These are phyloP conservation scores for Amaurobius ferox DNA, from an alignment of 2,888 invertebrate genomes.

Conservation along the genomic window DNA sequence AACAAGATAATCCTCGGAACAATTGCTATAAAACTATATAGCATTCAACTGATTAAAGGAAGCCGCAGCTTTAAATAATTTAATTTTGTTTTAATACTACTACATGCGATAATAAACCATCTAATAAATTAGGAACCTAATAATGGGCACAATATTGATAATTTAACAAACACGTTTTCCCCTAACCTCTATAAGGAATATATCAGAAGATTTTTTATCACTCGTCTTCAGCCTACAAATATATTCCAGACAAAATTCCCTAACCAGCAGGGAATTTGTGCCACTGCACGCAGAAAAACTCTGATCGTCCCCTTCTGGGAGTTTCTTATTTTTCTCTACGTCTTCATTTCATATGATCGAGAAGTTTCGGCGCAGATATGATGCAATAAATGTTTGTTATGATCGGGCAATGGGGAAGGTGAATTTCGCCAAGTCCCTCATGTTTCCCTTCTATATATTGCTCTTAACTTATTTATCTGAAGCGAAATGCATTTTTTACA, in stretches of 20 bases:
- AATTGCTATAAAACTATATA: too few relatives aligned
- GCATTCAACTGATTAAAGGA: too few relatives aligned
- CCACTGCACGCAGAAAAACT: neutral
- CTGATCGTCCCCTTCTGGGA: neutral
- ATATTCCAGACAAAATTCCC: neutral
- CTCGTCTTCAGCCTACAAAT: neutral
- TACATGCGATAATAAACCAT: too few relatives aligned
- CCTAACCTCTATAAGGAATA: too few relatives aligned
- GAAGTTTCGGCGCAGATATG: constrained; percentile 46
- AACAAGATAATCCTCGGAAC: too few relatives aligned
- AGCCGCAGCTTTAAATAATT: too few relatives aligned
- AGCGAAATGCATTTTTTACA: neutral
- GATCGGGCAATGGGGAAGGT: constrained; percentile 27
- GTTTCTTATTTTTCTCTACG: neutral
- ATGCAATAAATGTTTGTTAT: constrained; percentile 68
- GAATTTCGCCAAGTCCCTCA: constrained; percentile 1
- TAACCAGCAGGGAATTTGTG: neutral
- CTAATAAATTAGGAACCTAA: too few relatives aligned
- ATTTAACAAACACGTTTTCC: too few relatives aligned
- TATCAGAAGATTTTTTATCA: too few relatives aligned
- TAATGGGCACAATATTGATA: too few relatives aligned
- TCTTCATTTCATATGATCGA: constrained; percentile 61
- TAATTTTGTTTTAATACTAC: too few relatives aligned
- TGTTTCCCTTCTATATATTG: constrained; percentile 41
- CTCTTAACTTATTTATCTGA: constrained; percentile 59